These are phyloP conservation scores for Mustelus asterias DNA, from an alignment of 2,113 vertebrate species.

Conservation along the genomic window DNA sequence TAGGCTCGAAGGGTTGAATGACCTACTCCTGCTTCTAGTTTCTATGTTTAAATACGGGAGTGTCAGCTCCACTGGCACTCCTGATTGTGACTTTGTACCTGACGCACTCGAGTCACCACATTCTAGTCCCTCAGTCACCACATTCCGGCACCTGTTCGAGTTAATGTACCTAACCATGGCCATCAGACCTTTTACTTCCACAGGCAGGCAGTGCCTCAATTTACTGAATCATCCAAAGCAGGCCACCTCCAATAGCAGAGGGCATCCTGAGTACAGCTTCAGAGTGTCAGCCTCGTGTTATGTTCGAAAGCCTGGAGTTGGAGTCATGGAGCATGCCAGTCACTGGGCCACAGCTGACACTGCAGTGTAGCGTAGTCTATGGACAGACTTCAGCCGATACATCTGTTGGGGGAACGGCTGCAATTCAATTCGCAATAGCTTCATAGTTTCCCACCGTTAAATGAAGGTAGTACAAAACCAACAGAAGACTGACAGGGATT, in stretches of 20 bases:
- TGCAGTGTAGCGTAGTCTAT: not conserved
- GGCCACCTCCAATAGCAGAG: not conserved
- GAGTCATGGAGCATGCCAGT: not conserved
- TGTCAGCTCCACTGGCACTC: too few relatives aligned
- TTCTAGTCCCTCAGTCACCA: too few relatives aligned
- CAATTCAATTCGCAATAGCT: not conserved
- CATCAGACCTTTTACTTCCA: not conserved
- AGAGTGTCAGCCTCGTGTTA: not conserved
- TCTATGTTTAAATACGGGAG: too few relatives aligned
- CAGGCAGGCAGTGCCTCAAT: not conserved
- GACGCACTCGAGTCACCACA: too few relatives aligned
- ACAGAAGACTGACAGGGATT: not conserved
- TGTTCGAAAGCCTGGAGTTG: not conserved
- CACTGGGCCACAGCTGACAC: too few relatives aligned
- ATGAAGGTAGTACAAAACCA: not conserved
- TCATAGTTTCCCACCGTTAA: not conserved
- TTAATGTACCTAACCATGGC: not conserved
- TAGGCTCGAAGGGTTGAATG: too few relatives aligned
- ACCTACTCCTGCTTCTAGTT: too few relatives aligned
- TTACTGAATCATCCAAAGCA: not conserved
- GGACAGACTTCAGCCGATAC: not conserved
- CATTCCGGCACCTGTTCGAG: too few relatives aligned
- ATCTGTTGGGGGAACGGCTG: not conserved
- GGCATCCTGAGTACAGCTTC: not conserved
- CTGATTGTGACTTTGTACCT: too few relatives aligned